Evolutionary conservation across 2,113 vertebrate genomes (phyloP).

Genomic region (Lasiurus borealis): DNA sequence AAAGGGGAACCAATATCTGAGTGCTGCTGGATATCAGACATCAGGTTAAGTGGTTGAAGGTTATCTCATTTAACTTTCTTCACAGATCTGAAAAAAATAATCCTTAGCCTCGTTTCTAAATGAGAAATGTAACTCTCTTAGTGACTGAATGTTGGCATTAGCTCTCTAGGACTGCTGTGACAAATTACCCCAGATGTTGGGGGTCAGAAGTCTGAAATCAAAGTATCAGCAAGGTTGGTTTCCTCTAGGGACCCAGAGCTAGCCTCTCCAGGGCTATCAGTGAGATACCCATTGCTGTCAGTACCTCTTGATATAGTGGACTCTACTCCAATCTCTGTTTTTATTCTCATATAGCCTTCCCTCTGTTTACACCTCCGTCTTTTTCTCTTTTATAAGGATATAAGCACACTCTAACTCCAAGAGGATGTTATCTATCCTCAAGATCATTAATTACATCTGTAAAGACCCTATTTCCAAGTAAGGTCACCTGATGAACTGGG

Average conservation of each 20-base stretch:
- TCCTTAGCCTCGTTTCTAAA: not conserved
- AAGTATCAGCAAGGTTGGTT: not conserved
- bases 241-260: not conserved
- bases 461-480: conserved; percentile 17
- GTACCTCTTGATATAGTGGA: not conserved
- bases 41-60: not conserved
- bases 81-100: not conserved
- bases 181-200: not conserved
- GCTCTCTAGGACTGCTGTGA: not conserved
- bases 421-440: not conserved
- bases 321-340: not conserved
- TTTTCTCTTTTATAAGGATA: not conserved
- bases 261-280: no score
- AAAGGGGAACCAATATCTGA: not conserved
- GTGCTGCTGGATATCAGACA: not conserved
- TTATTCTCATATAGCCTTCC: not conserved
- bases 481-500: not conserved
- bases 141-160: not conserved
- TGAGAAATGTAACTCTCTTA: not conserved
- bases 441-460: conserved; percentile 9
- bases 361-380: not conserved
- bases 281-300: not conserved
- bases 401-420: not conserved
- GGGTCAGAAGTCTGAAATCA: not conserved
- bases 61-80: conserved; percentile 1